phyloP scores from a whole-genome alignment of 2,113 vertebrate species.

The Aspiorhynchus laticeps region DNA sequence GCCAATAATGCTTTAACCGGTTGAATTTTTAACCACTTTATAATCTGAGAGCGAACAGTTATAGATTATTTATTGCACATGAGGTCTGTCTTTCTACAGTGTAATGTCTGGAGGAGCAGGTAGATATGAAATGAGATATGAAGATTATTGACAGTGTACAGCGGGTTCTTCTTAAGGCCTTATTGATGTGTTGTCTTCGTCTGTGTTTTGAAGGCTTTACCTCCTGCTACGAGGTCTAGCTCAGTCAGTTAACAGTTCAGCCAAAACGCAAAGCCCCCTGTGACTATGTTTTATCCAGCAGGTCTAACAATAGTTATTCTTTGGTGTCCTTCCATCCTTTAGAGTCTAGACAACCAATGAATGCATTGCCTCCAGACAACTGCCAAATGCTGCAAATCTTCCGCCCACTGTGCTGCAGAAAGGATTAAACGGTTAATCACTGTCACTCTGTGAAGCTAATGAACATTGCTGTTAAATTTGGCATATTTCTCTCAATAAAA shows the following conservation, averaged over 20 bases:
- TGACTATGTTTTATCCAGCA: neutral
- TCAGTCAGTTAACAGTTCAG: conserved; percentile 6
- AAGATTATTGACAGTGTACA: neutral
- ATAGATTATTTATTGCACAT: neutral
- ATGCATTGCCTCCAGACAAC: conserved; percentile 5
- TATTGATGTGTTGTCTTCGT: neutral
- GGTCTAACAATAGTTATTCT: neutral
- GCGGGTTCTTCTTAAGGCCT: neutral
- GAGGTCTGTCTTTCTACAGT: neutral
- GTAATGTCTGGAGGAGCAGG: neutral
- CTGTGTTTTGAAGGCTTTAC: conserved; percentile 18
- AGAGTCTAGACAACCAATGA: neutral
- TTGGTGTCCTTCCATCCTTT: neutral
- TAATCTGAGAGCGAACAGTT: neutral
- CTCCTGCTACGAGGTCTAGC: neutral
- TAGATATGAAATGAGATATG: neutral
- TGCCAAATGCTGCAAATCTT: conserved; percentile 9
- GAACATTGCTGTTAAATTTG: neutral
- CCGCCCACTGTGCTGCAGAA: neutral
- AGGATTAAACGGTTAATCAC: neutral
- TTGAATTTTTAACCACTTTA: neutral
- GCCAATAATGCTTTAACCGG: neutral
- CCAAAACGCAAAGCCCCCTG: neutral
- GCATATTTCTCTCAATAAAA: neutral
- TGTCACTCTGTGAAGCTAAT: neutral